Percentiles rank a stretch among this genome's conserved stretches.
These are phyloP conservation scores for Pandion haliaetus DNA, from an alignment of 2,113 vertebrate species.

Conservation along the genomic window DNA sequence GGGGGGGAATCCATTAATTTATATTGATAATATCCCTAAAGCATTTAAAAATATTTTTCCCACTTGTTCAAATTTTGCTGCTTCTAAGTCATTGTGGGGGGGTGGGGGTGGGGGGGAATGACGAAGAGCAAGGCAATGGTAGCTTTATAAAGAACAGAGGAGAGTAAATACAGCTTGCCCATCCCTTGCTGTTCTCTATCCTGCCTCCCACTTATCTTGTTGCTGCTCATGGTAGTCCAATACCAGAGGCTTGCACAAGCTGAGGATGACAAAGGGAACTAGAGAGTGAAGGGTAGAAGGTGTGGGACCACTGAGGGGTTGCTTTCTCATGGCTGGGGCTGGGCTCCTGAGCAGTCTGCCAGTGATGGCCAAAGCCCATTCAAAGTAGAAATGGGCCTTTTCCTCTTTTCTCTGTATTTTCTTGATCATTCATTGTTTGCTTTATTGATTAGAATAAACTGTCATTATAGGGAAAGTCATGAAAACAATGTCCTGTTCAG, in stretches of 20 bases:
- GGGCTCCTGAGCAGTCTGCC: not conserved
- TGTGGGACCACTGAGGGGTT: not conserved
- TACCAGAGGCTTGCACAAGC: not conserved
- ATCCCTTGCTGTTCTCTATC: not conserved
- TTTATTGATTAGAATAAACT: not conserved
- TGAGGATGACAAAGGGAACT: not conserved
- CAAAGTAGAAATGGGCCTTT: not conserved
- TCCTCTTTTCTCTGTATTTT: not conserved
- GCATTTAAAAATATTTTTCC: not conserved
- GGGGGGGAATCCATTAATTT: not conserved
- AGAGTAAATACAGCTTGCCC: not conserved
- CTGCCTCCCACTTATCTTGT: not conserved
- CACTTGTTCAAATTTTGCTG: not conserved
- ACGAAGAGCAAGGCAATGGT: not conserved
- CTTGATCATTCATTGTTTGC: not conserved
- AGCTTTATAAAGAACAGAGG: not conserved
- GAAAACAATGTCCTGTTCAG: not conserved
- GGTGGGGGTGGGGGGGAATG: accelerated
- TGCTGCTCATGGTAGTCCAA: not conserved
- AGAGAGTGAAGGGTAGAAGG: not conserved
- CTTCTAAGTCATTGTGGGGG: no score
- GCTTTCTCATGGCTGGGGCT: not conserved
- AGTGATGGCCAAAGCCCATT: not conserved
- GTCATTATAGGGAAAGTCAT: not conserved
- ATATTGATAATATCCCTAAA: slow-evolving; percentile 12